Evolutionary conservation across 2,888 invertebrate genomes (phyloP), one percentile per base, ranked within the genome.

Genomic region (Acanthosepion esculentum): DNA sequence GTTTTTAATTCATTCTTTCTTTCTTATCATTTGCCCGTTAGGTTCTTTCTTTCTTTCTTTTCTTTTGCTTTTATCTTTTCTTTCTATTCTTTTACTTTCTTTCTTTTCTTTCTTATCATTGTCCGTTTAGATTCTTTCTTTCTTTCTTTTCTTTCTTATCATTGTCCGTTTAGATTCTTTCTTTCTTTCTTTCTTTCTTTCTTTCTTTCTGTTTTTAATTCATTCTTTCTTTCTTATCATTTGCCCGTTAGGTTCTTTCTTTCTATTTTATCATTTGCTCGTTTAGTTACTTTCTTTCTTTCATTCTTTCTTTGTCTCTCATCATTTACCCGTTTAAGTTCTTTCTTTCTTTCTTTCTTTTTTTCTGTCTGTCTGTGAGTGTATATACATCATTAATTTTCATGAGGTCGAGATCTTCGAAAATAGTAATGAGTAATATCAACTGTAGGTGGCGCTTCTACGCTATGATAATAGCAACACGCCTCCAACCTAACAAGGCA

Each of bases 391-490:
- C 78, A 15, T 29, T n/a, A 78, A 29, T n/a, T 29, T 29, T 78
- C 12, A 78, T 78, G 78, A 78, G n/a, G 78, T 78, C 78, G 78
- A 78, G 78, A 78, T 78, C 78, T 78, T 78, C 78, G 78, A 78
- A 78, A 78, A n/a, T 29, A 78, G 29, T 78, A 78, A 78, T 78
- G 78, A 78, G 78, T 78, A 78, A 78, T 29, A 78, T 78, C 78
- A 78, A 29, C 78, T 78, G 78, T 78, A 78, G 78, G 78, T 78
- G n/a, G n/a, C n/a, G n/a, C 78, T 29, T n/a, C 78, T 29, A 78
- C 29, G n/a, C 29, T 78, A 78, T 29, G 15, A 29, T 10, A 78
- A 29, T n/a, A 78, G 78, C n/a, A n/a, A 78, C 78, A 78, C 78
- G 78, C n/a, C 78, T 78, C n/a, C 78, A 78, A 78, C n/a, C 78